Percentiles rank a stretch among this genome's conserved stretches.
Conservation (phyloP, 2,113 vertebrate genomes). For the Microcebus murinus region DNA sequence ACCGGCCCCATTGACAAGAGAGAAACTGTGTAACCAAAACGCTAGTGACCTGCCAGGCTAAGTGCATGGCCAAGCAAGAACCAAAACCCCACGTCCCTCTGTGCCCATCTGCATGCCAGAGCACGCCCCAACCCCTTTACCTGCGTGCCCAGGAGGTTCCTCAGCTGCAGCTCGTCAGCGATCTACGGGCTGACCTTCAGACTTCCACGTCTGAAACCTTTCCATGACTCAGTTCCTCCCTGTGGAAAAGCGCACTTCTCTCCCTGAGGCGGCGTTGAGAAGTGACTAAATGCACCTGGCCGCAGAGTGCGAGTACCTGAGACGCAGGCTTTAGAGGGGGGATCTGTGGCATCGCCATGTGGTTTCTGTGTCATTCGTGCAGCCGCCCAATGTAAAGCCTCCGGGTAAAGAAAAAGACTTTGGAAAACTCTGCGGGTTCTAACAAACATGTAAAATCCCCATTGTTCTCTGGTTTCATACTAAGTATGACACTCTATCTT, state of each 20-base stretch:
- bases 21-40: neutral
- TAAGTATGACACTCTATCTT: neutral
- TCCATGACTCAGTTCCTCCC: conserved; percentile 52
- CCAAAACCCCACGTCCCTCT: neutral
- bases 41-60: neutral
- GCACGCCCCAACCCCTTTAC: neutral
- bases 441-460: neutral
- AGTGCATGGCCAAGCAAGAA: neutral
- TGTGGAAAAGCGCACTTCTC: neutral
- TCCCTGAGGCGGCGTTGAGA: neutral
- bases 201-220: neutral
- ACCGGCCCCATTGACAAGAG: neutral
- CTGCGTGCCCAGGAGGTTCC: accelerated
- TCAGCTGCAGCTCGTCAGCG: accelerated
- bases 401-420: neutral
- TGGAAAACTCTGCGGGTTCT: neutral
- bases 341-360: neutral
- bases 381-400: neutral
- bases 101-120: neutral
- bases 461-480: neutral
- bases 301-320: accelerated
- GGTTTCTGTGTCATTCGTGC: neutral
- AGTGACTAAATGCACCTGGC: neutral
- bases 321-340: neutral
- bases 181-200: neutral